Percentiles rank a stretch among this genome's conserved stretches.
phyloP scores from a whole-genome alignment of 2,888 invertebrate species.

The Ditula angustiorana region DNA sequence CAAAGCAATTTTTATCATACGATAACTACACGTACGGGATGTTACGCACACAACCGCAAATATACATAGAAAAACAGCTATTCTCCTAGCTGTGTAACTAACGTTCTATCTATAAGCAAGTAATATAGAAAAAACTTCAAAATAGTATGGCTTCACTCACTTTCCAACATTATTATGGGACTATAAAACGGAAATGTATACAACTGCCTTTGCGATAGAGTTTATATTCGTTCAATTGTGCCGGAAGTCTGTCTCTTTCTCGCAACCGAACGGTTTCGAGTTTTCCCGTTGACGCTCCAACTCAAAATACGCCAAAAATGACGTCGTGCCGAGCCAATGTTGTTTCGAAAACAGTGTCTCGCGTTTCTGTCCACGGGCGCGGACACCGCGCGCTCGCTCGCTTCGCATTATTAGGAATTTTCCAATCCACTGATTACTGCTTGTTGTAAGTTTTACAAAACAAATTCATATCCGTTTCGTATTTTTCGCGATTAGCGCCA shows the following conservation, averaged over 20 bases:
- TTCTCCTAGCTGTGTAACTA: slow-evolving; percentile 62
- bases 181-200: slow-evolving; percentile 66
- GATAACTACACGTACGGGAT: slow-evolving; percentile 76
- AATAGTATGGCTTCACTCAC: slow-evolving; percentile 79
- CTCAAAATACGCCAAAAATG: slow-evolving; percentile 86
- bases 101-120: slow-evolving; percentile 66
- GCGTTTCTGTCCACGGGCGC: slow-evolving; percentile 69
- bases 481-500: slow-evolving; percentile 81
- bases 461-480: slow-evolving; percentile 79
- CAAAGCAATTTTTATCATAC: slow-evolving; percentile 58
- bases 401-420: slow-evolving; percentile 85
- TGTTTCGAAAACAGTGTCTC: slow-evolving; percentile 84
- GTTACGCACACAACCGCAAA: slow-evolving; percentile 60
- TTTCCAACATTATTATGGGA: slow-evolving; percentile 63
- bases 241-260: slow-evolving; percentile 66
- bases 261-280: slow-evolving; percentile 82
- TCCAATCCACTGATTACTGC: slow-evolving; percentile 86
- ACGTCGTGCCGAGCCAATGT: slow-evolving; percentile 74
- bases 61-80: slow-evolving; percentile 82
- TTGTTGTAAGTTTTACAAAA: slow-evolving; percentile 80
- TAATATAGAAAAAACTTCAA: slow-evolving; percentile 81
- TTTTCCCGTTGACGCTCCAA: slow-evolving; percentile 83
- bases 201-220: slow-evolving; percentile 62
- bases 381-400: slow-evolving; percentile 74
- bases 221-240: slow-evolving; percentile 65